Evolutionary conservation across 1,140 invertebrate species (phyloP), one percentile per base, ranked within the genome.

Genomic region (Agrilus planipennis): DNA sequence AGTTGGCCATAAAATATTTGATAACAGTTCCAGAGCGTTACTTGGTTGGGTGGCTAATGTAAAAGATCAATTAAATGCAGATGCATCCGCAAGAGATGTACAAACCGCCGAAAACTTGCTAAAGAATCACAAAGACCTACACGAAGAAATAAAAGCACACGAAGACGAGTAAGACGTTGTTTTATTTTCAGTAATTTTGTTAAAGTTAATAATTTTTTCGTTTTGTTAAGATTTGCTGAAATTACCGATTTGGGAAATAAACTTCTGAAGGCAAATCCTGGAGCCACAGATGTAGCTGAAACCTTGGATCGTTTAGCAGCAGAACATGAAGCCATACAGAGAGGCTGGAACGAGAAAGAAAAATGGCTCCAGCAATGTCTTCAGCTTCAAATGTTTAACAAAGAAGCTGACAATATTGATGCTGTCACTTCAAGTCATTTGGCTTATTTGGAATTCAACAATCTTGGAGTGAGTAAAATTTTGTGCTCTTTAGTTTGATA

Each of bases 371-470:
- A 81, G 45, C 88, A 94, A 57, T 83, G 84, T 46, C 67, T 89
- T 12, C 85, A 93, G 52, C 65, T 94, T 34, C 85, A 89, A 64
- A 73, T 84, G 42, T 95, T 97, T 64, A 95, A 93, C 61, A 76
- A 88, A 37, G 94, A 99, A 66, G 93, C 92, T 0, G 92, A 98
- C 63, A 88, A 94, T 58, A 92, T 98, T 44, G 93, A 98, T 66
- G 89, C 92, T 0, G 83, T 88, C 3, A 93, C 87, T 23, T 88
- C 88, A 36, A 86, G 87, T 25, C 92, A 98, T 60, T 84, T 93
- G 60, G 84, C 89, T 0, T 95, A 92, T 64, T 67, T 98, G 9
- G 90, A 95, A 48, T 89, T 85, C 63, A 77, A 76, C 7, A 79
- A 92, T 51, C 70, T 90, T 27, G 92, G 91, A 23, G 89, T 88